A percentile compares a stretch with the other conserved stretches of the same genome.
phyloP scores from a whole-genome alignment of 2,888 invertebrate species.

The Sipunculus nudus region DNA sequence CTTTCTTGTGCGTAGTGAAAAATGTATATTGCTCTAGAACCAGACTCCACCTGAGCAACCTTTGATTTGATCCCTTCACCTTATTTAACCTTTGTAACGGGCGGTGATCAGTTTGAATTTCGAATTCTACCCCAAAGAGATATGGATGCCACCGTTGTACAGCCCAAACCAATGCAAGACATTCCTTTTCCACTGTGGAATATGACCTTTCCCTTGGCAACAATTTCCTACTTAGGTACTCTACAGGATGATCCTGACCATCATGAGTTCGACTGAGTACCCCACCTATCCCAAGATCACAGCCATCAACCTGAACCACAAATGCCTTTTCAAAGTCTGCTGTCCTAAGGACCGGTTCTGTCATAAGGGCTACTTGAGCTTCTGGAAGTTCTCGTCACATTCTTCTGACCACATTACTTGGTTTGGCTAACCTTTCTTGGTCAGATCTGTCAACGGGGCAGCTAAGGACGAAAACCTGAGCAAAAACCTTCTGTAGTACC shows the following conservation, averaged over 20 bases:
- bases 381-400: not conserved
- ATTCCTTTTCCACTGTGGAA: no score
- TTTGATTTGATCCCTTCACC: not conserved
- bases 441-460: conserved; percentile 2
- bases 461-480: not conserved
- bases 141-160: not conserved
- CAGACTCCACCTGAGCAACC: not conserved
- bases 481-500: not conserved
- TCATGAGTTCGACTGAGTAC: not conserved
- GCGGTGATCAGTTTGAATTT: not conserved
- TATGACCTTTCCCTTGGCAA: not conserved
- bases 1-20: not conserved
- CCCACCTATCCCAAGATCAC: not conserved
- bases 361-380: not conserved
- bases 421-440: not conserved
- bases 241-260: not conserved
- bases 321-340: not conserved
- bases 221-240: not conserved
- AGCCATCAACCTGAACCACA: not conserved
- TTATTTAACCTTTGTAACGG: not conserved
- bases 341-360: not conserved
- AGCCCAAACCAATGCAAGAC: not conserved
- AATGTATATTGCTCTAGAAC: not conserved
- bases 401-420: not conserved
- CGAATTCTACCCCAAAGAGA: not conserved